Base-by-base conservation (phyloP, 64 coral and sea anemone species). In the Montipora cactus region DNA sequence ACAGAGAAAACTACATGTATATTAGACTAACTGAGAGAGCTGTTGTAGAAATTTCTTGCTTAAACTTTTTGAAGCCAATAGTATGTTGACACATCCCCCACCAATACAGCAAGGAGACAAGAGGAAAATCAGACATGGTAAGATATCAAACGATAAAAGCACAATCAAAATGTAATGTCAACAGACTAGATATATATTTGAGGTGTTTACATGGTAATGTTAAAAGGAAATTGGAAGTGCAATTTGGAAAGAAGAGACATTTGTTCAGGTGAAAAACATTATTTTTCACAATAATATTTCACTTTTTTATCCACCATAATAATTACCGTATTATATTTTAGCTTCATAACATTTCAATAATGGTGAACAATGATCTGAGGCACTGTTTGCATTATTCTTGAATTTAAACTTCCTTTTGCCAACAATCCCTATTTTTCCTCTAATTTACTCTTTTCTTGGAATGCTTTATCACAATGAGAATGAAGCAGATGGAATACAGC, bases 401-500 rank as follows among this genome's bases (percentile, higher is more conserved):
- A 37, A 37, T 37, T 37, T 37, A 37, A 37, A 37, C 37, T 70
- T 79, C 11, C 19, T 46, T 89, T 45, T 64, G 44, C 12, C 37
- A 37, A 37, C 37, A 37, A 37, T 37, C 37, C 37, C 37, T 37
- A 37, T 2, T 37, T 37, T 37, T 37, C 37, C 37, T 37, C 37
- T 37, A 37, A 37, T 37, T 37, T 37, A 89, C 73, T 61, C 49
- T 59, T 89, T 89, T 46, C 84, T 90, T 61, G 88, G 88, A 47
- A 90, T 79, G 88, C 47, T 90, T n/a, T 90, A 90, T 67, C 52
- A 79, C 58, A 90, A 90, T 50, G 88, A 90, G 44, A 90, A 90
- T 68, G 77, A 64, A 23, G 44, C 88, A 62, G 88, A 80, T 79
- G 88, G 88, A 47, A 90, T 90, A 22, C 88, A 90, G 61, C 74